These are phyloP conservation scores for Poecilia latipinna DNA, from an alignment of 2,113 vertebrate genomes.

Conservation along the genomic window DNA sequence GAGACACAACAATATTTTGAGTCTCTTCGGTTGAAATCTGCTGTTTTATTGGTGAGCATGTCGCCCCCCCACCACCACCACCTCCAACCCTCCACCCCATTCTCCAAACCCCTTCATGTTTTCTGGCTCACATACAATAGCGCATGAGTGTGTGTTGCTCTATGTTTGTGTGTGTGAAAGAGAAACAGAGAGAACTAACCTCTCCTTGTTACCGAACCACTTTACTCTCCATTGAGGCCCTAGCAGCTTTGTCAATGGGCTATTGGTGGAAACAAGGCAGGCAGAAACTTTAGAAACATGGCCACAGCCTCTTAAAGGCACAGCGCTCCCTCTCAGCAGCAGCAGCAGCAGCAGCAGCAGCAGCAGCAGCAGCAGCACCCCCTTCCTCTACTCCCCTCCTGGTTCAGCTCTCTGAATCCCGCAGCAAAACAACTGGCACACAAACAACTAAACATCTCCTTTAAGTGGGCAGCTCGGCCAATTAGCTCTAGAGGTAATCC, in stretches of 20 bases:
- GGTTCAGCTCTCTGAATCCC: constrained; percentile 61
- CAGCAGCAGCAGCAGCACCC: neutral
- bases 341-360: neutral
- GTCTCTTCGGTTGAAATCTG: constrained; percentile 22
- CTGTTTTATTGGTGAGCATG: constrained; percentile 44
- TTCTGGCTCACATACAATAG: constrained; percentile 47
- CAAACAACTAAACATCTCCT: constrained; percentile 77
- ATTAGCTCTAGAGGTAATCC: constrained; percentile 72
- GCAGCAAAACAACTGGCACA: constrained; percentile 76
- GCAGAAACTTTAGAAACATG: constrained; percentile 86
- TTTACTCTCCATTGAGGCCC: constrained; percentile 85
- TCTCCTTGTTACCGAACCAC: constrained; percentile 85
- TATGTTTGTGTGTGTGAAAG: constrained; percentile 40
- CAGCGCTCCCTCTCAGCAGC: constrained; percentile 74
- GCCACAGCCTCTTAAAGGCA: constrained; percentile 84
- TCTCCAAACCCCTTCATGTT: constrained; percentile 38
- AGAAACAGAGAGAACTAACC: constrained; percentile 78
- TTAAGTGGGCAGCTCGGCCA: constrained; percentile 60
- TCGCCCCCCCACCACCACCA: constrained; percentile 21
- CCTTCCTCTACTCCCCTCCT: constrained; percentile 5
- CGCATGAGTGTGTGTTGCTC: constrained; percentile 48
- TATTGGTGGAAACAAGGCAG: constrained; percentile 88
- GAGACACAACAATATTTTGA: neutral
- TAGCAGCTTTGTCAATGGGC: constrained; percentile 87
- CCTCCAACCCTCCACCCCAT: neutral